Conservation (phyloP, 1,140 invertebrate genomes). For the Brevipalpus yothersi region DNA sequence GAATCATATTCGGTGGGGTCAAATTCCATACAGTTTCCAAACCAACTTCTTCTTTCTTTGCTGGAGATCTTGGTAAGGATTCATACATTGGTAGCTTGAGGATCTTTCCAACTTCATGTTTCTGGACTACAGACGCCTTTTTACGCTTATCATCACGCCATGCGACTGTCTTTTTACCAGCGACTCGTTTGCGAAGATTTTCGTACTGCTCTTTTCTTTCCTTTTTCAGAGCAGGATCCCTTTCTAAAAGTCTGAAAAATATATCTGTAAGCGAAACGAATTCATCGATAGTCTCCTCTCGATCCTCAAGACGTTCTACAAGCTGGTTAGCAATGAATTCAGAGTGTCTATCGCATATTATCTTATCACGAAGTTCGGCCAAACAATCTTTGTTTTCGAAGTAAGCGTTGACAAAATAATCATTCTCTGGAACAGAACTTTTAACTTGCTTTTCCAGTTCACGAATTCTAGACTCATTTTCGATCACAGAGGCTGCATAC, state of each 20-base stretch:
- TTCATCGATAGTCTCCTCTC: not conserved
- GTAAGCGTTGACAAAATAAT: slow-evolving; percentile 1
- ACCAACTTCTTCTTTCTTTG: not conserved
- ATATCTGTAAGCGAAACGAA: not conserved
- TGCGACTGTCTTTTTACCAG: slow-evolving; percentile 9
- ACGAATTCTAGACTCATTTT: slow-evolving; percentile 2
- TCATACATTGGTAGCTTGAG: not conserved
- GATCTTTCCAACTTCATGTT: not conserved
- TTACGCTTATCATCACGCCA: slow-evolving; percentile 7
- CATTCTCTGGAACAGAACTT: not conserved
- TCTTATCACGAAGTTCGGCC: slow-evolving; percentile 3
- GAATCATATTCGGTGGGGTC: not conserved
- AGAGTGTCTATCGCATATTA: slow-evolving; percentile 2
- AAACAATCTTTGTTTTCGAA: slow-evolving; percentile 1
- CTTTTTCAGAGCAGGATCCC: not conserved
- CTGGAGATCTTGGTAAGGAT: not conserved
- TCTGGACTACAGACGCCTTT: not conserved
- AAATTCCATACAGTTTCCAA: not conserved
- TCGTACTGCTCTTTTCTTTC: slow-evolving; percentile 1
- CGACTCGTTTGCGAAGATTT: not conserved
- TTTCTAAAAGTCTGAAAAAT: slow-evolving; percentile 1
- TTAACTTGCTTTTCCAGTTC: slow-evolving; percentile 1
- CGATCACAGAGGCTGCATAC: not conserved
- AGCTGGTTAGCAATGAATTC: slow-evolving; percentile 1
- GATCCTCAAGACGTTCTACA: not conserved